Evolutionary conservation across 2,113 vertebrate genomes (phyloP).

Genomic region (Larimichthys polyactis): DNA sequence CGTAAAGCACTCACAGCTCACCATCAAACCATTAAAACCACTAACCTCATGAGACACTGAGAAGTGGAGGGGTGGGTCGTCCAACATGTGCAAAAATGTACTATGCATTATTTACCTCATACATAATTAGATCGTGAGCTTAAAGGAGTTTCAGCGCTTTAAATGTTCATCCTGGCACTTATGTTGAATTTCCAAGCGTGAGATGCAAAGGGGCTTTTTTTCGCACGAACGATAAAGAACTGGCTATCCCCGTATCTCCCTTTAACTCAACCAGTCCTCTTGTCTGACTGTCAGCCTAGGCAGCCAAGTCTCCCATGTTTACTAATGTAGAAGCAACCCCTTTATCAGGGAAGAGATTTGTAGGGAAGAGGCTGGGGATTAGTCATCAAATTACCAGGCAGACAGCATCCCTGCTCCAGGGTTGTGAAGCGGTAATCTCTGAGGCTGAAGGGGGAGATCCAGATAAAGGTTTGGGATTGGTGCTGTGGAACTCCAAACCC

Average conservation of each 20-base stretch:
- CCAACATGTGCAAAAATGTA: slow-evolving; percentile 28
- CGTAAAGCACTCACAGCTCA: slow-evolving; percentile 23
- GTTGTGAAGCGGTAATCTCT: slow-evolving; percentile 78
- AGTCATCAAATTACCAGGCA: slow-evolving; percentile 83
- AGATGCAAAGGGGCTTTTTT: slow-evolving; percentile 29
- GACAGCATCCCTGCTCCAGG: slow-evolving; percentile 77
- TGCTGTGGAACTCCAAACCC: slow-evolving; percentile 48
- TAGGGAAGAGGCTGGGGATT: slow-evolving; percentile 81
- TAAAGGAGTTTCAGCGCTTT: not conserved
- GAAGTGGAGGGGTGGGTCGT: not conserved
- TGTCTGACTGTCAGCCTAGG: slow-evolving; percentile 63
- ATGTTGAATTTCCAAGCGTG: slow-evolving; percentile 6
- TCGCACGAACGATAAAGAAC: slow-evolving; percentile 10
- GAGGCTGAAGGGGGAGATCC: slow-evolving; percentile 68
- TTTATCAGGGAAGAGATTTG: slow-evolving; percentile 82
- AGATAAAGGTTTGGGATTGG: slow-evolving; percentile 76
- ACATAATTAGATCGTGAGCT: not conserved
- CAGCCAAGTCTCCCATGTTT: slow-evolving; percentile 74
- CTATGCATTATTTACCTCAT: slow-evolving; percentile 21
- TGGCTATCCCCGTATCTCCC: slow-evolving; percentile 42
- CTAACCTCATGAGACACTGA: slow-evolving; percentile 13
- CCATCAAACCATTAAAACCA: slow-evolving; percentile 40
- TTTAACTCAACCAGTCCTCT: slow-evolving; percentile 54
- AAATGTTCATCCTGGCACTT: slow-evolving; percentile 18
- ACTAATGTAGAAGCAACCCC: slow-evolving; percentile 78